Evolutionary conservation across 2,113 vertebrate species (phyloP).

Genomic region (Aegypius monachus): DNA sequence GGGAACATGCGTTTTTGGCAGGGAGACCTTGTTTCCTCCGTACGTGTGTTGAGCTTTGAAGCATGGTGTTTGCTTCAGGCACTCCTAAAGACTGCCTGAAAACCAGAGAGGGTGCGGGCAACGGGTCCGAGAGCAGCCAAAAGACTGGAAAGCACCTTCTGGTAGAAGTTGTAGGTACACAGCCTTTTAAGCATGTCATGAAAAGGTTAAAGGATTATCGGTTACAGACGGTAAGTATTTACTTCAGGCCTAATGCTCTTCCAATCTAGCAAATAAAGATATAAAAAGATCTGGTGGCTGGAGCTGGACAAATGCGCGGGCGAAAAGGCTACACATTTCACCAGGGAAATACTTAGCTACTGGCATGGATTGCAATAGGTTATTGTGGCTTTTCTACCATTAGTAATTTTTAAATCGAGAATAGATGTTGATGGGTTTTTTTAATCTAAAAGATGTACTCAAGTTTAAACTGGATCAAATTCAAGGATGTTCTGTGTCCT

Average conservation of each 20-base stretch:
- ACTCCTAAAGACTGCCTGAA: background rate
- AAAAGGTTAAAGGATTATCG: background rate
- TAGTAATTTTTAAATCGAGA: constrained; percentile 39
- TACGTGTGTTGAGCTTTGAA: background rate
- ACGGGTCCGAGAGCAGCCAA: background rate
- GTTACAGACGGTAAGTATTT: background rate
- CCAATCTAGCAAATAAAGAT: background rate
- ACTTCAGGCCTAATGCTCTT: background rate
- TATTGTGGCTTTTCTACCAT: constrained; percentile 42
- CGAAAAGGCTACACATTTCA: background rate
- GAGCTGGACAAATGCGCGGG: background rate
- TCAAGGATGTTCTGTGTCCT: constrained; percentile 45
- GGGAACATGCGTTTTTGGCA: background rate
- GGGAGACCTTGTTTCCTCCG: background rate
- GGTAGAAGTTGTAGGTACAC: background rate
- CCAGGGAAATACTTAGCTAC: background rate
- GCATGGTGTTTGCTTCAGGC: background rate
- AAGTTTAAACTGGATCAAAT: constrained; percentile 26
- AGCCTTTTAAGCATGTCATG: background rate
- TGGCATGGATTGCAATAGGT: background rate
- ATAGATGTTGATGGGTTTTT: constrained; percentile 34
- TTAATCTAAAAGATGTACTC: background rate
- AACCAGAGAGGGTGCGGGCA: background rate
- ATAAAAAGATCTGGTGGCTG: constrained; percentile 20
- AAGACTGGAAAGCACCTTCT: background rate